Base-by-base conservation (phyloP, 2,888 invertebrate species). In the Drosophila mayaguana region DNA sequence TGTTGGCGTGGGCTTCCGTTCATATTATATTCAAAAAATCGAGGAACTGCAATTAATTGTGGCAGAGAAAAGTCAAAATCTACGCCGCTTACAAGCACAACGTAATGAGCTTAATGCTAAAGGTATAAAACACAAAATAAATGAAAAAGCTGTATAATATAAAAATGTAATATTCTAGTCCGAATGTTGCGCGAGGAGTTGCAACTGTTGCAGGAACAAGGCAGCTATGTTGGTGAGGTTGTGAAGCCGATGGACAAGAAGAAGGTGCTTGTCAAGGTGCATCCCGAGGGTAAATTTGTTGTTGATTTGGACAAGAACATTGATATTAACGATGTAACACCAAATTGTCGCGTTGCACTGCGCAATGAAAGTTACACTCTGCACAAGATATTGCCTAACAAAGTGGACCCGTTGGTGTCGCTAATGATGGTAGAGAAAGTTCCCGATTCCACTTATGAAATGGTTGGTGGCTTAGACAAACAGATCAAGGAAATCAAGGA, bases 381-480 rank as follows among this genome's bases (percentile, higher is more conserved):
- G 45, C 99, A 99, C 93, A 99, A 99, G 94, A 98, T 99, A 83
- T 94, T 99, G 28, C 99, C 99, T 0, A 99, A 99, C 93, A 99
- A 99, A 94, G 98, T 99, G 3, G 99, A 99, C 94, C 99, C 99
- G 0, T 94, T 99, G 67, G 99, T 99, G 0, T 99, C 99, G 0
- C 95, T 99, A 72, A 99, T 99, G 99, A 99, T 99, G 99, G 99
- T 99, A 0, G 99, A 99, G 93, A 99, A 99, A 93, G 99, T 99
- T 3, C 99, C 99, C 0, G 99, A 99, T 93, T 99, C 99, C 0
- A 99, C 99, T 1, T 99, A 99, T 91, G 99, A 99, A 94, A 99
- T 99, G 99, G 99, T 99, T 25, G 99, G 99, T 81, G 99, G 99
- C 64, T 94, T 99, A 75, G 99, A 99, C 92, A 99, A 99, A 92